Base-by-base conservation (phyloP, 2,797 vertebrate species). In the Gouania willdenowi region DNA sequence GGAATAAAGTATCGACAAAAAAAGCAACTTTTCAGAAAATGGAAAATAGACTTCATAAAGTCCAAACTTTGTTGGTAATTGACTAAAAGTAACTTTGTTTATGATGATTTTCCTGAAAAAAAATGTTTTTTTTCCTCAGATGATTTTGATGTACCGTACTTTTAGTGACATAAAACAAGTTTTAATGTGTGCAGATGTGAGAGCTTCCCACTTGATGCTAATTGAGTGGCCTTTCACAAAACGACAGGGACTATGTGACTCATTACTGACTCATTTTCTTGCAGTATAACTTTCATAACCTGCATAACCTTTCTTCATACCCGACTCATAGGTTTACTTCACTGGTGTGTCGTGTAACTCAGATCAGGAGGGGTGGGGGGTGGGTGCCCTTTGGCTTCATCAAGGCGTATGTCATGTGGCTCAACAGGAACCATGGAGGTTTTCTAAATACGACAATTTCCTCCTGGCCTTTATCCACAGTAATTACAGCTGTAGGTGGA, bases 251-350 rank as follows among this genome's bases (percentile, higher is more conserved):
- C 24, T 24, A 42, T 26, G n/a, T 41, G 16, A 63, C 48, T 72
- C 48, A 67, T 36, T 46, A 32, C 8, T 39, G 54, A 54, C 38
- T 61, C 47, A 50, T 32, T 58, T 48, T 41, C 41, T 35, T 16
- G 22, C 27, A 35, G 51, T 28, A 40, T 29, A 19, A 49, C 54
- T 51, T 55, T 30, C 20, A 47, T 39, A 71, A 64, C 34, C 34
- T 35, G 26, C 18, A 11, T 22, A 20, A 39, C 50, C 45, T 60
- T 43, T 44, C 23, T 32, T 16, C 58, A 41, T 23, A 26, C 31
- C 36, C 46, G 44, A 40, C 42, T 73, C 65, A 63, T 33, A 14
- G 23, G 51, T 50, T n/a, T 42, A 37, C 52, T 45, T 36, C 26
- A 46, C 31, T 50, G 14, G 28, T 52, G 50, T 11, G 44, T 49